Evolutionary conservation across 2,888 invertebrate species (phyloP), one percentile per base, ranked within the genome.

Genomic region (Eilema griseolum): DNA sequence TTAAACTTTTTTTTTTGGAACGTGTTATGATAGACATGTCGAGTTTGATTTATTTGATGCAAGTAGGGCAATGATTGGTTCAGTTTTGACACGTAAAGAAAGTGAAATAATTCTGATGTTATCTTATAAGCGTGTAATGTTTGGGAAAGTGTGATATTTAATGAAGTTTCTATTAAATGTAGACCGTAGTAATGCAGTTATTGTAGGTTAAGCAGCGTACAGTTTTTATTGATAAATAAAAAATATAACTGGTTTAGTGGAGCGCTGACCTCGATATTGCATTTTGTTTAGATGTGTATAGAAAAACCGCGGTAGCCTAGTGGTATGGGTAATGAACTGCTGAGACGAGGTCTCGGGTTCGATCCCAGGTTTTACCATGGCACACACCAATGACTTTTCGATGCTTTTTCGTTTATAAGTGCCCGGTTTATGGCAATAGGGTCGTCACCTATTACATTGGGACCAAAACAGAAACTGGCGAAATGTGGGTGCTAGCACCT

Each of bases 31-130:
- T 61, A 71, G 72, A 75, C 69, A 67, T 73, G 56, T 71, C 56
- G 77, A 79, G 70, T 76, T 72, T 71, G 74, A 72, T 71, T 70
- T 76, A 75, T 78, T 67, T 60, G 11, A 65, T 16, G 23, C 62
- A 81, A 73, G 68, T 73, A 67, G 81, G 70, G 60, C 74, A 74
- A 74, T 71, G 31, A 23, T 46, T 61, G 26, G 37, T 72, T 66
- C 5, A 52, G 31, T 62, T 62, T 67, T 52, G 41, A 61, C 24
- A 26, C 41, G 60, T 20, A 24, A 70, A 2, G 33, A 64, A 68
- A 60, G 71, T 56, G 16, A 59, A 62, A 61, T 31, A n/a, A 23
- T 59, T 67, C 23, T 24, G 60, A 62, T 24, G 28, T 23, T 52
- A 52, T 61, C 41, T 61, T 41, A 65, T 67, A 52, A 59, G 24